These are phyloP conservation scores for Alouatta palliata DNA, from an alignment of 2,113 vertebrate genomes.

Conservation along the genomic window DNA sequence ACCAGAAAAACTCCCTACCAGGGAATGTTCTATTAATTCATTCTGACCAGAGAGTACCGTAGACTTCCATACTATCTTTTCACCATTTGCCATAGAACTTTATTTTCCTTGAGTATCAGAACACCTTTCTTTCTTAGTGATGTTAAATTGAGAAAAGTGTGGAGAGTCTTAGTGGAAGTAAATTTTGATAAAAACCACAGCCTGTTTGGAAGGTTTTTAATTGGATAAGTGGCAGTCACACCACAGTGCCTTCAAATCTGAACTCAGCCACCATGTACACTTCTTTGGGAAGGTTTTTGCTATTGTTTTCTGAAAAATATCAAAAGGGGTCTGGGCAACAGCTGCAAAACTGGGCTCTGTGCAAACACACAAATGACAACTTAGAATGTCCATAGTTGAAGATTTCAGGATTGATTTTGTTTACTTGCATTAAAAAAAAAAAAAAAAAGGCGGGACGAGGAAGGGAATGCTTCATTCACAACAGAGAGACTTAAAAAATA, in stretches of 20 bases:
- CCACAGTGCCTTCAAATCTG: conserved; percentile 73
- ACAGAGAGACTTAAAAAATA: conserved; percentile 74
- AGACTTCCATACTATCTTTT: conserved; percentile 58
- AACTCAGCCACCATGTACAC: conserved; percentile 80
- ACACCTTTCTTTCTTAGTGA: conserved; percentile 36
- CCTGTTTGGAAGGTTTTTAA: conserved; percentile 77
- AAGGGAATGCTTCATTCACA: conserved; percentile 76
- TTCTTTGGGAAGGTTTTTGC: conserved; percentile 67
- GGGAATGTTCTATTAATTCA: conserved; percentile 71
- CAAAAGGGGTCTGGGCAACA: conserved; percentile 73
- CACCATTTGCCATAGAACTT: conserved; percentile 64
- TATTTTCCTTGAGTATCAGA: conserved; percentile 73
- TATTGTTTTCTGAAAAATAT: conserved; percentile 72
- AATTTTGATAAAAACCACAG: conserved; percentile 80
- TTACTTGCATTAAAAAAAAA: conserved; percentile 72
- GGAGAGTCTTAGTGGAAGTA: conserved; percentile 69
- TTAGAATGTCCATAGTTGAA: conserved; percentile 61
- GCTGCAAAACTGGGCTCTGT: conserved; percentile 63
- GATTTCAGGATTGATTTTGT: conserved; percentile 66
- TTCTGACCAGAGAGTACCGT: conserved; percentile 63
- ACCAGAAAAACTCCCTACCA: conserved; percentile 63
- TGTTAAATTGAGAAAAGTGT: conserved; percentile 73
- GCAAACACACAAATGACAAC: conserved; percentile 6
- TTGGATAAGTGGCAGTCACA: conserved; percentile 74
- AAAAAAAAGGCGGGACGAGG: background rate